Conservation (phyloP, 2,113 vertebrate genomes). For the Malaclemys terrapin region DNA sequence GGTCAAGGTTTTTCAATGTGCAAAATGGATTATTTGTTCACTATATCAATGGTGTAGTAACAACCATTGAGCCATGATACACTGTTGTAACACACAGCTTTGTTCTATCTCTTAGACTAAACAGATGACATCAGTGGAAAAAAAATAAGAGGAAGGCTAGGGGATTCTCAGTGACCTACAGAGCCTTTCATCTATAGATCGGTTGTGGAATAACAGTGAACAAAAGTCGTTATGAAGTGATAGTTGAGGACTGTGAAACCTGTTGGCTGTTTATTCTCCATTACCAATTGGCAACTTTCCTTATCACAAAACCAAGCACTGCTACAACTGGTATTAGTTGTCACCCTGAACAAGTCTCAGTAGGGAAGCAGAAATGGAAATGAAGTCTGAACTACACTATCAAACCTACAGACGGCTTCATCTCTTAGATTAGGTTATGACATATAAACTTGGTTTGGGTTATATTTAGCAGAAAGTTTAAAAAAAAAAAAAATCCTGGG, state of each 20-base stretch:
- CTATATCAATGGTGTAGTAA: not conserved
- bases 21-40: not conserved
- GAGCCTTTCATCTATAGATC: not conserved
- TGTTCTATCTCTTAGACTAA: not conserved
- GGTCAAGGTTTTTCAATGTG: not conserved
- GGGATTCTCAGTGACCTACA: not conserved
- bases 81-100: not conserved
- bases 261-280: not conserved
- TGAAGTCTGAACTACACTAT: not conserved
- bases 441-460: not conserved
- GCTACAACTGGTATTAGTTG: not conserved
- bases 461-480: not conserved
- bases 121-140: not conserved
- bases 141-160: not conserved
- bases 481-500: not conserved
- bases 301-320: not conserved
- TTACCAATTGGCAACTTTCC: not conserved
- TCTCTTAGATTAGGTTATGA: not conserved
- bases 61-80: not conserved
- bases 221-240: slow-evolving; percentile 1
- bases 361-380: not conserved
- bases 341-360: not conserved
- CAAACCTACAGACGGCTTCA: not conserved
- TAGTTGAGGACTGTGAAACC: not conserved
- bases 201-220: not conserved